Conservation (phyloP, 1,140 invertebrate genomes). For the Chlorops oryzae region DNA sequence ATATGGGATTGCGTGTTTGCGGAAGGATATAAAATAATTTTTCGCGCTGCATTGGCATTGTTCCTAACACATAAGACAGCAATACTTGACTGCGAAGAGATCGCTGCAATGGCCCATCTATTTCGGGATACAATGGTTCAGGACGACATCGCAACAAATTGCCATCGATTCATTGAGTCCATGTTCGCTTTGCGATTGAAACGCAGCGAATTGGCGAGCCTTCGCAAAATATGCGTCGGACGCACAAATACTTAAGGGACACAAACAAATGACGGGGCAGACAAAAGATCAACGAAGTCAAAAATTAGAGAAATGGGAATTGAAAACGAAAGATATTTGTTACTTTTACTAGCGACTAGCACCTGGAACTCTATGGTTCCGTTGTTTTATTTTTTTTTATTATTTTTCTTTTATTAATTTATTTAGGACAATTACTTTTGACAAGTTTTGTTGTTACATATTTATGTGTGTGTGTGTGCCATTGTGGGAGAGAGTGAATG, state of each 20-base stretch:
- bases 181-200: constrained; percentile 66
- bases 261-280: too few relatives aligned
- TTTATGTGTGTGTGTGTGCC: too few relatives aligned
- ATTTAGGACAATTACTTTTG: too few relatives aligned
- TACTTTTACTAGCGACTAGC: too few relatives aligned
- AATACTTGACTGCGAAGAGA: constrained; percentile 63
- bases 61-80: constrained; percentile 62
- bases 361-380: too few relatives aligned
- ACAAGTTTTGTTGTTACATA: too few relatives aligned
- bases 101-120: constrained; percentile 61
- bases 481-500: too few relatives aligned
- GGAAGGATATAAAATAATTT: constrained; percentile 83
- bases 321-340: too few relatives aligned
- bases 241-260: constrained; percentile 32
- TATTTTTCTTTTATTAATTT: too few relatives aligned
- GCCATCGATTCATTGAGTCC: constrained; percentile 71
- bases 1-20: constrained; percentile 95
- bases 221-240: constrained; percentile 51
- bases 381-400: too few relatives aligned
- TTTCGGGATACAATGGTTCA: constrained; percentile 64
- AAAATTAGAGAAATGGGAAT: too few relatives aligned
- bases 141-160: constrained; percentile 61
- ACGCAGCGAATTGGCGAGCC: constrained; percentile 52
- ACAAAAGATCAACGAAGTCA: too few relatives aligned
- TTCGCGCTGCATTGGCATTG: constrained; percentile 72